Base-by-base conservation (phyloP, 1,140 invertebrate species). In the Arion vulgaris region DNA sequence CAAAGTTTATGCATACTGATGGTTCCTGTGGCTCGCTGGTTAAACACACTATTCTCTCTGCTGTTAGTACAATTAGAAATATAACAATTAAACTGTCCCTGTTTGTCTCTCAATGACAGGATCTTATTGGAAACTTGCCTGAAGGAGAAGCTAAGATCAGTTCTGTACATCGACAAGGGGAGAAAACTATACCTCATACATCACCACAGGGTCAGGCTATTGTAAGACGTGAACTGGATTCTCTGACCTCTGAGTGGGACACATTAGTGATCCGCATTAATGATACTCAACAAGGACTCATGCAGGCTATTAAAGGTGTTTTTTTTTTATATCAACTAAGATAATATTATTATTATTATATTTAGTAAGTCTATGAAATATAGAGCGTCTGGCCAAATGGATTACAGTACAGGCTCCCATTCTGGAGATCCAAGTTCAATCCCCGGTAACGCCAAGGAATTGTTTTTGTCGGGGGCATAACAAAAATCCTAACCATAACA, bases 201-300 rank as follows among this genome's bases (percentile, higher is more conserved):
- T 95, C 95, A 83, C 91, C 95, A 36, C 93, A 93, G 80, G 97
- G 97, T 5, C 96, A 98, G 91, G 93, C 94, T 15, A 93, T 93
- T 9, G 92, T 98, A 36, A 93, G 95, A n/a, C 95, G 95, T 87
- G 95, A 96, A 87, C 95, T 96, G 72, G 95, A 97, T 83, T 94
- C 95, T 45, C 84, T 93, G 17, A 86, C 87, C n/a, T 94, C 96
- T 81, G 94, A 95, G 1, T 98, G 96, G 96, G 93, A 95, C 38
- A 94, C 94, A 26, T 96, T 97, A 89, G 93, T 96, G 62, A 85
- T 93, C 94, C 41, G 94, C 94, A 71, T 89, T 71, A 84, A 82
- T 9, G 87, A 90, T 19, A 89, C 87, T 93, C 95, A 88, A 81
- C 86, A 86, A 53, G 94, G 95, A 71, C 92, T 93, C 96, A 11